Base-by-base conservation (phyloP, 2,797 vertebrate genomes). In the Acanthornis magna region DNA sequence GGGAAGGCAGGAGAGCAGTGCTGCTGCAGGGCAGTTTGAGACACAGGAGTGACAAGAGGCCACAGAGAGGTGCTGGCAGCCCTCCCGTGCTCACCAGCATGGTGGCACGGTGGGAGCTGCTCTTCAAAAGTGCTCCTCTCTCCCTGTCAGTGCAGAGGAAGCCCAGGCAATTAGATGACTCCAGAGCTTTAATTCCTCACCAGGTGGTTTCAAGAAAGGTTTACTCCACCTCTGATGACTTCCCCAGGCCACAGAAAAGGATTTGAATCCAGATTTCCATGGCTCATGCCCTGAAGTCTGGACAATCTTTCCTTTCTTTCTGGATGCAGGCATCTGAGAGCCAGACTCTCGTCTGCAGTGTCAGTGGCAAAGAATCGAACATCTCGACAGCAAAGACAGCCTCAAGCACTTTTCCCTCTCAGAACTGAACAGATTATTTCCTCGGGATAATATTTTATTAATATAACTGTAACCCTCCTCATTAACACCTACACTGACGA, bases 361-460 rank as follows among this genome's bases (percentile, higher is more conserved):
- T 84, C 77, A 63, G 76, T 14, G 5, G 51, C 57, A 94, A 93
- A 80, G 54, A 89, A 51, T 76, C 51, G 74, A 83, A 42, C 36
- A 32, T 30, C 10, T 2, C 30, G 51, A 85, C 50, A 92, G 63
- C 3, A 89, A 79, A 87, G 57, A 87, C 60, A 67, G 61, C 84
- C 80, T 89, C 72, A n/a, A 93, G 79, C 61, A 65, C 45, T 83
- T 87, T 63, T 94, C 15, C 40, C 13, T 92, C 54, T 93, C 65
- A 75, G 55, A 80, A 94, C 68, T 80, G 89, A 85, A 89, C 50
- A 80, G 54, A 77, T 83, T 88, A 75, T 75, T 95, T 95, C 75
- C 78, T 74, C 34, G 20, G 80, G 76, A 86, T 81, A 90, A 63
- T 70, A 88, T 74, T 91, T 89, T 65, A 89, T 89, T 27, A 89